A percentile compares a stretch with the other conserved stretches of the same genome.
Conservation (phyloP, 2,797 vertebrate genomes). For the Schizothorax lantsangensis region DNA sequence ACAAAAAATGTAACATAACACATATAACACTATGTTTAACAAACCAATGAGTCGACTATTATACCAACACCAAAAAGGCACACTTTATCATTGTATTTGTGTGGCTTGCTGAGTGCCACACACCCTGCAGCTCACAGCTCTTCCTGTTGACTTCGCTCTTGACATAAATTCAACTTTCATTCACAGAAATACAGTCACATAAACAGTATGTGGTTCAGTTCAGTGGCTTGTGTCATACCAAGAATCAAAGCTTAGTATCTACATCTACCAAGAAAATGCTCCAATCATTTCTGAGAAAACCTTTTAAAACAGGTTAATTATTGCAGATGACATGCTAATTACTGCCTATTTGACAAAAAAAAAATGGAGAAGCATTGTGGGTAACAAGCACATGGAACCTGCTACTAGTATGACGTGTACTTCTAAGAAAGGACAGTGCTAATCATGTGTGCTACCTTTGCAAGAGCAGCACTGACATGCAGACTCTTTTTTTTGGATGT, state of each 20-base stretch:
- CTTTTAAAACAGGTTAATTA: background rate
- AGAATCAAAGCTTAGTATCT: constrained; percentile 27
- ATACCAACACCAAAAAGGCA: background rate
- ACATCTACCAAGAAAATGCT: constrained; percentile 19
- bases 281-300: background rate
- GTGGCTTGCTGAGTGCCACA: no score
- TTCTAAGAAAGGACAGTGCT: background rate
- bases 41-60: background rate
- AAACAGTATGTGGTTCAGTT: background rate
- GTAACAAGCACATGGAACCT: background rate
- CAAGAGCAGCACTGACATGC: background rate
- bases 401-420: background rate
- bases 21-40: background rate
- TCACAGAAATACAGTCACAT: constrained; percentile 19
- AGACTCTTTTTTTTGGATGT: background rate
- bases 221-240: constrained; percentile 17
- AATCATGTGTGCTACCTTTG: background rate
- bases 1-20: no score
- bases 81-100: background rate
- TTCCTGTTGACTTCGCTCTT: constrained; percentile 1
- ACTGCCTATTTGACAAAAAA: constrained; percentile 15
- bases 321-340: background rate
- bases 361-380: background rate
- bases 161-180: constrained; percentile 40
- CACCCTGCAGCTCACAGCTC: background rate